A percentile compares a stretch with the other conserved stretches of the same genome.
Evolutionary conservation across 2,797 vertebrate genomes (phyloP).

Genomic region (Enteromius anoplus): DNA sequence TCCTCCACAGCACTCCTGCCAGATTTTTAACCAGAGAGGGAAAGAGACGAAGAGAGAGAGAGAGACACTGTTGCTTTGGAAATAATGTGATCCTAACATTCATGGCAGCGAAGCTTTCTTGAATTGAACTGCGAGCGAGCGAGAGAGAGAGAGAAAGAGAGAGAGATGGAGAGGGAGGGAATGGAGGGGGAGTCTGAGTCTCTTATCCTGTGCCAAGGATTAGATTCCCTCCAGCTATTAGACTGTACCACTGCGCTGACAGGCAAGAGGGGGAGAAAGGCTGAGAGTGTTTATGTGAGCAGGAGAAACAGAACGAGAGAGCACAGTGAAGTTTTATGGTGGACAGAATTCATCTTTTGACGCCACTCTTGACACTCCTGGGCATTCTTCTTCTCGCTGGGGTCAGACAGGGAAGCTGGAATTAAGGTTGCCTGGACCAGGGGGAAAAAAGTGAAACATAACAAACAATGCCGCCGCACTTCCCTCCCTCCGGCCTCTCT

Average conservation of each 20-base stretch:
- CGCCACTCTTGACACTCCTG: slow-evolving; percentile 46
- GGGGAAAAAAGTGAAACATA: slow-evolving; percentile 50
- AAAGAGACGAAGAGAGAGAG: slow-evolving; percentile 55
- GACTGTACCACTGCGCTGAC: slow-evolving; percentile 78
- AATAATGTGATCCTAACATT: slow-evolving; percentile 45
- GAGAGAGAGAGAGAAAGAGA: slow-evolving; percentile 2
- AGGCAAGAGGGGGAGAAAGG: slow-evolving; percentile 64
- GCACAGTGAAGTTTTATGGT: slow-evolving; percentile 50
- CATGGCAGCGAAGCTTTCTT: slow-evolving; percentile 49
- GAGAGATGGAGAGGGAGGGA: slow-evolving; percentile 39
- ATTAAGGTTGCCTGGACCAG: slow-evolving; percentile 6
- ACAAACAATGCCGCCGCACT: slow-evolving; percentile 50
- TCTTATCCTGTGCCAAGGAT: slow-evolving; percentile 82
- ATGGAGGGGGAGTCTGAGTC: slow-evolving; percentile 63
- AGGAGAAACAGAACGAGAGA: slow-evolving; percentile 32
- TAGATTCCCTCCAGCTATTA: slow-evolving; percentile 80
- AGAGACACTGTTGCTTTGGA: slow-evolving; percentile 53
- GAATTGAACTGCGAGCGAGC: slow-evolving; percentile 45
- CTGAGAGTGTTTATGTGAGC: slow-evolving; percentile 46
- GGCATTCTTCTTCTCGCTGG: slow-evolving; percentile 54
- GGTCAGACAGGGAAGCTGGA: slow-evolving; percentile 36
- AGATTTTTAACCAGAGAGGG: slow-evolving; percentile 63
- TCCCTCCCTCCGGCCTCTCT: slow-evolving; percentile 33
- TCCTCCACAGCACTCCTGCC: slow-evolving; percentile 59
- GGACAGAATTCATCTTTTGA: slow-evolving; percentile 54